Base-by-base conservation (phyloP, 2,888 invertebrate genomes). In the Troilus luridus region DNA sequence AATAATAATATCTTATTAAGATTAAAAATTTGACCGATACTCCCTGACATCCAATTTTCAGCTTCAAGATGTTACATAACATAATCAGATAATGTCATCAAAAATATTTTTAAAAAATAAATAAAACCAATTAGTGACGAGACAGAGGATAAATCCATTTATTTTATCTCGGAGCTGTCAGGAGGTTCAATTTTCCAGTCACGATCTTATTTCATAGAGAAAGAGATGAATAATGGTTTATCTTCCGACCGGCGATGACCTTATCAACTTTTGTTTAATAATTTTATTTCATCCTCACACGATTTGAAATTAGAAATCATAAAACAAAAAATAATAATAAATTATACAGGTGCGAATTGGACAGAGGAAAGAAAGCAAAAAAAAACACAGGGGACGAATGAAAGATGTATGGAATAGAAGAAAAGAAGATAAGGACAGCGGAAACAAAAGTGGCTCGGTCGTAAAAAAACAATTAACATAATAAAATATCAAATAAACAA, bases 91-190 rank as follows among this genome's bases (percentile, higher is more conserved):
- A 72, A 27, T 72, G 14, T 14, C 72, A 72, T 72, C 24, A 17
- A 27, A 72, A 24, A 14, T 27, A 0, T 19, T 27, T 27, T 27
- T 27, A 17, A 67, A 6, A 24, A 67, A 14, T 11, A 67, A 67
- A 67, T 77, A 41, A 41, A 77, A 77, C 72, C 72, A 77, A 77
- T 77, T 77, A 77, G 72, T 77, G 21, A 41, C 27, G 7, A 77
- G 72, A 41, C 72, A 67, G 72, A 7, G 9, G 72, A 77, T 41
- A 77, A 41, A 77, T 77, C 27, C 72, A 77, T 77, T 41, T 77
- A 77, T 77, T 77, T 77, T 77, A 77, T 77, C 41, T 41, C 14
- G 72, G 72, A 77, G 41, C 72, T 41, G 72, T 77, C 72, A 77
- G 27, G 41, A 67, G 72, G 72, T 41, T 77, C 41, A 27, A 77